Evolutionary conservation across 1,140 invertebrate genomes (phyloP).

Genomic region (Meloidogyne floridensis): DNA sequence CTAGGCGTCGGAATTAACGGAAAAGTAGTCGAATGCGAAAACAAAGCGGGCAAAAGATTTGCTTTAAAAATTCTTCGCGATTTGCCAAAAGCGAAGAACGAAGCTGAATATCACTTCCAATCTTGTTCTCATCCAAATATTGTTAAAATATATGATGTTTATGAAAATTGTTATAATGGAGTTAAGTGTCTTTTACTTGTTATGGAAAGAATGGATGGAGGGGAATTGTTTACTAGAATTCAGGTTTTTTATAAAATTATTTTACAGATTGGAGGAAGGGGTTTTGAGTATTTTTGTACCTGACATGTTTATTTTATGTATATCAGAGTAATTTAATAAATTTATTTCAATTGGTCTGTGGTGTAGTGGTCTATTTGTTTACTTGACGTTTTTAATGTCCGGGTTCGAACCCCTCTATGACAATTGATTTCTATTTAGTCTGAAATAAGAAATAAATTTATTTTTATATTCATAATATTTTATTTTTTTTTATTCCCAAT

Average conservation of each 20-base stretch:
- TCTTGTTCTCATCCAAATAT: slow-evolving; percentile 86
- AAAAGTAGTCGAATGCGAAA: slow-evolving; percentile 78
- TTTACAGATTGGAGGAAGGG: too few relatives aligned
- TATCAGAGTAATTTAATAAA: too few relatives aligned
- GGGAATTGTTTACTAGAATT: slow-evolving; percentile 78
- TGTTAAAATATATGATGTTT: slow-evolving; percentile 90
- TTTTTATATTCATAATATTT: neutral
- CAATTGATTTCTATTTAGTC: too few relatives aligned
- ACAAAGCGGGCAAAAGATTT: slow-evolving; percentile 76
- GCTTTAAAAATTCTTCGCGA: slow-evolving; percentile 89
- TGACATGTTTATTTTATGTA: too few relatives aligned
- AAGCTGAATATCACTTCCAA: slow-evolving; percentile 92
- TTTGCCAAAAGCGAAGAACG: slow-evolving; percentile 84
- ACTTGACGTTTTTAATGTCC: too few relatives aligned
- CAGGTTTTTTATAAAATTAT: slow-evolving; percentile 33
- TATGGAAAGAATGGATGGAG: slow-evolving; percentile 98
- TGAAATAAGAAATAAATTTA: too few relatives aligned
- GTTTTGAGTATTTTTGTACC: too few relatives aligned
- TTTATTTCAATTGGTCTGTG: too few relatives aligned
- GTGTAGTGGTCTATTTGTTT: too few relatives aligned
- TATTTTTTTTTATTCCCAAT: neutral
- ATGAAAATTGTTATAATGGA: slow-evolving; percentile 87
- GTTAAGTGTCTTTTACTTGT: slow-evolving; percentile 88
- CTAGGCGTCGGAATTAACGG: slow-evolving; percentile 95
- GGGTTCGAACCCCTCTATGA: too few relatives aligned